These are phyloP conservation scores for Amblyopsis rosae DNA, from an alignment of 2,113 vertebrate species.

Conservation along the genomic window DNA sequence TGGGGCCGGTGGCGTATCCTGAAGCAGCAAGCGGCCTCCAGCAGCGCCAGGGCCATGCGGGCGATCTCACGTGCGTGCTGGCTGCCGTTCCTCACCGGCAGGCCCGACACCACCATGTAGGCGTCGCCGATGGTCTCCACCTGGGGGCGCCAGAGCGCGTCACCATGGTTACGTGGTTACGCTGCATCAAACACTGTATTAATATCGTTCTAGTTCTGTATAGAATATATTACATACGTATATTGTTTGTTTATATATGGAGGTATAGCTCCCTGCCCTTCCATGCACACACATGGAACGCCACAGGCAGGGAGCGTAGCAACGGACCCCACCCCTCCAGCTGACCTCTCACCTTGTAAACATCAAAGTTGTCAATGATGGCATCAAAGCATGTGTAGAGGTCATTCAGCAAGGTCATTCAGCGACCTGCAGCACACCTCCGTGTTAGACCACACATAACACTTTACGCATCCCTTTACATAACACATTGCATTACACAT, in stretches of 20 bases:
- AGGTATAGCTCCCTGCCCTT: too few relatives aligned
- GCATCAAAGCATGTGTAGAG: slow-evolving; percentile 96
- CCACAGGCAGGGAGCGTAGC: too few relatives aligned
- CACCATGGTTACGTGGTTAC: too few relatives aligned
- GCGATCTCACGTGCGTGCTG: slow-evolving; percentile 87
- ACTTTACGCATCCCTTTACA: too few relatives aligned
- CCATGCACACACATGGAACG: too few relatives aligned
- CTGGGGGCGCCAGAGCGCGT: slow-evolving; percentile 60
- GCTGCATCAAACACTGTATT: too few relatives aligned
- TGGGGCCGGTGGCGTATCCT: slow-evolving; percentile 85
- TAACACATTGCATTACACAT: too few relatives aligned
- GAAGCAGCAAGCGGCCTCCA: slow-evolving; percentile 86
- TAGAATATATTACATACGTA: too few relatives aligned
- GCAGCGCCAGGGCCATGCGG: slow-evolving; percentile 90
- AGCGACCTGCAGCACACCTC: slow-evolving; percentile 78
- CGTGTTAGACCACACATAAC: too few relatives aligned
- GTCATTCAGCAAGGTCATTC: slow-evolving; percentile 92
- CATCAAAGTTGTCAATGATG: slow-evolving; percentile 96
- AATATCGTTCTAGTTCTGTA: too few relatives aligned
- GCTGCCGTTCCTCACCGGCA: slow-evolving; percentile 87
- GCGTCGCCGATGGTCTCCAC: slow-evolving; percentile 96
- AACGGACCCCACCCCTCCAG: too few relatives aligned
- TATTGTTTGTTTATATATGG: too few relatives aligned
- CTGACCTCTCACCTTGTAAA: slow-evolving; percentile 86
- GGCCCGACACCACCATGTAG: slow-evolving; percentile 95